Base-by-base conservation (phyloP, 2,113 vertebrate species). In the Uropsilus gracilis region DNA sequence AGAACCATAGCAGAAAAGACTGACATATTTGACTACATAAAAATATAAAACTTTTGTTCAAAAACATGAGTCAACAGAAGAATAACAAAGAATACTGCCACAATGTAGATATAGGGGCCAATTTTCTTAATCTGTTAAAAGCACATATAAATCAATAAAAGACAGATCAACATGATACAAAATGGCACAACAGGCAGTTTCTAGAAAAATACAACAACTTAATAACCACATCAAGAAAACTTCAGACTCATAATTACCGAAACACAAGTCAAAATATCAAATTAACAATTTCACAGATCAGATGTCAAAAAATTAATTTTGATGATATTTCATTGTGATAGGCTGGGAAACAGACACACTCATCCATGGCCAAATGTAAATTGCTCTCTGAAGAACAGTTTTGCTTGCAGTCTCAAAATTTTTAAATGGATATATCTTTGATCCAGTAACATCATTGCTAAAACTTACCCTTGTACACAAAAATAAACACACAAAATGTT, bases 11-110 rank as follows among this genome's bases (percentile, higher is more conserved):
- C 75, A n/a, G 20, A 61, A 87, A 82, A 87, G n/a, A 55, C 12
- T 22, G 34, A 83, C 26, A 50, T 39, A 71, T 3, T 24, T 14
- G 10, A 69, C 20, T 28, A 50, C 14, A 30, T 53, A 76, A 89
- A 83, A 76, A 34, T 42, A 11, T 68, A 22, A n/a, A 82, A 68
- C 48, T 76, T 76, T 34, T 77, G n/a, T 39, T 18, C 69, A 57
- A 89, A 64, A 46, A 53, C 53, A 64, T 24, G 8, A 73, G 26
- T 53, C 32, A 55, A 78, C 30, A 71, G 28, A 84, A 71, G 55
- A 94, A 37, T 50, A 75, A 85, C 39, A 78, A 84, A 50, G 28
- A 90, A 80, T 86, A 85, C n/a, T 63, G 66, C 50, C 85, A 53
- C 4, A 85, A 66, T 46, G 82, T 18, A 57, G 24, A 76, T 57